These are phyloP conservation scores for Butorides virescens DNA, from an alignment of 2,113 vertebrate species.

Conservation along the genomic window DNA sequence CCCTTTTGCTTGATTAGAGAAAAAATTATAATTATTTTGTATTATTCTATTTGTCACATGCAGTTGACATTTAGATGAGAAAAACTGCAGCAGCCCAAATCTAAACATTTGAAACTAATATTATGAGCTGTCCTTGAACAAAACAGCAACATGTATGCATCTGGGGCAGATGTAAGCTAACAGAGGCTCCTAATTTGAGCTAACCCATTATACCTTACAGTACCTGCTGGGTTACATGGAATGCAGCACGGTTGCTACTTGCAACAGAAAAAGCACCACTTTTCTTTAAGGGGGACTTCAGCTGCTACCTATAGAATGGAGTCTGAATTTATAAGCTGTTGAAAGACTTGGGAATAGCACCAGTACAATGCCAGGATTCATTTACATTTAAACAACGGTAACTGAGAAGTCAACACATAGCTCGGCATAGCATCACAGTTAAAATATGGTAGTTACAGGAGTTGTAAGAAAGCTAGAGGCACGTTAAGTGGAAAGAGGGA, in stretches of 20 bases:
- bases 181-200: not conserved
- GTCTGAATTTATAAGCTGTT: not conserved
- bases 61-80: slow-evolving; percentile 4
- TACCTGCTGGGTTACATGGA: not conserved
- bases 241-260: not conserved
- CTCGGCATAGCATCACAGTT: not conserved
- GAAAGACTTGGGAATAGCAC: not conserved
- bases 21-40: slow-evolving; percentile 33
- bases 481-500: not conserved
- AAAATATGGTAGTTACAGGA: not conserved
- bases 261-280: not conserved
- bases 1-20: slow-evolving; percentile 38
- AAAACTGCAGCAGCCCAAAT: not conserved
- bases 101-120: not conserved
- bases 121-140: not conserved
- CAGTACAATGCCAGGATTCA: not conserved
- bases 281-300: not conserved
- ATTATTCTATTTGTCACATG: slow-evolving; percentile 41
- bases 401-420: not conserved
- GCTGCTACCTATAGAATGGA: not conserved
- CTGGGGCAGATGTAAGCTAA: not conserved
- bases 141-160: not conserved
- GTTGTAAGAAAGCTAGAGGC: not conserved
- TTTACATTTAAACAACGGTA: slow-evolving; percentile 3
- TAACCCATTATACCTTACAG: not conserved